Base-by-base conservation (phyloP, 2,797 vertebrate species). In the Lepus oiostolus region DNA sequence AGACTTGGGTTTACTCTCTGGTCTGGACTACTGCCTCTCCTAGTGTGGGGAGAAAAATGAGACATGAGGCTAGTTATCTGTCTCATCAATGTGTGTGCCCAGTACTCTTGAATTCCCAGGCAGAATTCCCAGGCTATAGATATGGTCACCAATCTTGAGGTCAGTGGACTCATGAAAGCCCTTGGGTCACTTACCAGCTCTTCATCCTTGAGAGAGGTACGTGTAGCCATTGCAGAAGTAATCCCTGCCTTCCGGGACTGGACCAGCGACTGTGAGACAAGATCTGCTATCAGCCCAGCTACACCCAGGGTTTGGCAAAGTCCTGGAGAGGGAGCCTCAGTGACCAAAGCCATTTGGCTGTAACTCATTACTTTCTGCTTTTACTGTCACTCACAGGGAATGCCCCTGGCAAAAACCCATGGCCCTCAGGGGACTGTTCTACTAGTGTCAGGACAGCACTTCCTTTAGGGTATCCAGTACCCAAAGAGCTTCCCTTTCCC, bases 201-300 rank as follows among this genome's bases (percentile, higher is more conserved):
- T 98, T 99, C 99, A 88, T 99, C 99, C 97, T 99, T 99, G 97
- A 99, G 98, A 93, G 99, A 99, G 58, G 99, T 99, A 68, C 99
- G 99, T 26, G 99, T 99, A 96, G 99, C 99, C 99, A 99, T 99
- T 68, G 99, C 99, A 86, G 99, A 99, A 88, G 99, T 98, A 75
- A 99, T 99, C 11, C 99, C 99, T 3, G 99, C 99, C 97, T 99
- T 99, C 98, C 99, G 99, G 96, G 99, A 99, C 98, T 99, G 99
- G 94, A 99, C 99, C 97, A 99, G 98, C 62, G 99, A 99, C 99
- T 99, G 92, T 72, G 80, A 96, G 97, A 70, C 24, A 96, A 98
- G 30, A 96, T 9, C 28, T 81, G 5, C 7, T 65, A 30, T 97
- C 90, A 96, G 81, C n/a, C 26, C 94, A 89, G 7, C 67, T 35